Base-by-base conservation (phyloP, 2,797 vertebrate genomes). In the Oreonectes daqikongensis region DNA sequence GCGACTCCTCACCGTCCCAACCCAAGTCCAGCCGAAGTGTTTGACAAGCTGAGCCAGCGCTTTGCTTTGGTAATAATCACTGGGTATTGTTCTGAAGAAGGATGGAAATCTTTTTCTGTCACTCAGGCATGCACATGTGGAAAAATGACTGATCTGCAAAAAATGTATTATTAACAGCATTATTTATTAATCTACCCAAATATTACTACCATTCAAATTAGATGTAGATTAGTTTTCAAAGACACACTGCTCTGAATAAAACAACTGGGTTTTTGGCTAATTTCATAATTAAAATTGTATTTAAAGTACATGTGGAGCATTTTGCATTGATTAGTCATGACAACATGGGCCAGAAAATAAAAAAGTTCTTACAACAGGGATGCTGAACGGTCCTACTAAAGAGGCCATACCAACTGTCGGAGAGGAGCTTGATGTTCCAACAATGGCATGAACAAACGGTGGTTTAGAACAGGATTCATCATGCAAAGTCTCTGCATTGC, bases 11-110 rank as follows among this genome's bases (percentile, higher is more conserved):
- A 93, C 78, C 3, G 92, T 84, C 1, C 92, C 92, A 0, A 93
- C 90, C 92, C 92, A 93, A n/a, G 86, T 92, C 92, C 92, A 93
- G 66, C 91, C 90, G 72, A 92, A 93, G 77, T 90, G 83, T 50
- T 90, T 92, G 30, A 92, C 87, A 57, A 93, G 82, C 53, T 91
- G 88, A 18, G 88, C 91, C 0, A 93, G 87, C 10, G 90, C 90
- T 78, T 81, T 84, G 66, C 90, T 90, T 81, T 93, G 91, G 76
- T 92, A 82, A 52, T 87, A 86, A 76, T 93, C 92, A 26, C 91
- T 93, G 24, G 92, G 90, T 73, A 92, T 92, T 10, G 92, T 93
- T 80, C 90, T 81, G 64, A 92, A 91, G 55, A 93, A 92, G 52
- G 88, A 88, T 1, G 91, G 88, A 66, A 86, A 90, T 61, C 88